phyloP scores from a whole-genome alignment of 2,113 vertebrate genomes.

The Paramormyrops kingsleyae region DNA sequence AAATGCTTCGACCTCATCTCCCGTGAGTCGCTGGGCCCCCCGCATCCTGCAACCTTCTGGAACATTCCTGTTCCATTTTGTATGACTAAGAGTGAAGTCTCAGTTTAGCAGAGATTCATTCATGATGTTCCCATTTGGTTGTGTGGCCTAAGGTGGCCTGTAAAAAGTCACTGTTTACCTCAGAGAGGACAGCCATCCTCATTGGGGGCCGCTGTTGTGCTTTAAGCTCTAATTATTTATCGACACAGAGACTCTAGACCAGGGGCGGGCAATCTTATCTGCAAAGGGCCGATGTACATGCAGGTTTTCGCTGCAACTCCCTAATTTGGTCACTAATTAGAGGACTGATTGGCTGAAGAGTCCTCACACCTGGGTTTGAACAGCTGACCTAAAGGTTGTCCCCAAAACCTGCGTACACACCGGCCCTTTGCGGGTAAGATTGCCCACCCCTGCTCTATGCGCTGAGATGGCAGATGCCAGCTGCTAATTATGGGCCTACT shows the following conservation, averaged over 20 bases:
- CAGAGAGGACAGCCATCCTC: not conserved
- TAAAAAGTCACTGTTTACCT: not conserved
- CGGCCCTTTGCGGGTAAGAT: no score
- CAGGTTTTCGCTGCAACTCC: no score
- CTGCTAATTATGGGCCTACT: not conserved
- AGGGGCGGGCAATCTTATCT: no score
- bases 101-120: not conserved
- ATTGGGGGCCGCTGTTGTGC: not conserved
- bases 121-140: not conserved
- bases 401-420: no score
- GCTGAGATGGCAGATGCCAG: not conserved
- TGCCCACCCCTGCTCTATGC: no score
- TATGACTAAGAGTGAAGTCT: not conserved
- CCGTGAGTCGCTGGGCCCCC: slow-evolving; percentile 37
- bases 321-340: no score
- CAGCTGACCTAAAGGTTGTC: no score
- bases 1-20: slow-evolving; percentile 65
- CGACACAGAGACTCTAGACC: not conserved
- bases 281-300: no score
- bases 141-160: not conserved
- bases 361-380: no score
- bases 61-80: not conserved
- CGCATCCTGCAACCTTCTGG: not conserved
- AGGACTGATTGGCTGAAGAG: no score
- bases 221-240: not conserved